Conservation (phyloP, 2,888 invertebrate genomes). For the Drosophila fulvimacula region DNA sequence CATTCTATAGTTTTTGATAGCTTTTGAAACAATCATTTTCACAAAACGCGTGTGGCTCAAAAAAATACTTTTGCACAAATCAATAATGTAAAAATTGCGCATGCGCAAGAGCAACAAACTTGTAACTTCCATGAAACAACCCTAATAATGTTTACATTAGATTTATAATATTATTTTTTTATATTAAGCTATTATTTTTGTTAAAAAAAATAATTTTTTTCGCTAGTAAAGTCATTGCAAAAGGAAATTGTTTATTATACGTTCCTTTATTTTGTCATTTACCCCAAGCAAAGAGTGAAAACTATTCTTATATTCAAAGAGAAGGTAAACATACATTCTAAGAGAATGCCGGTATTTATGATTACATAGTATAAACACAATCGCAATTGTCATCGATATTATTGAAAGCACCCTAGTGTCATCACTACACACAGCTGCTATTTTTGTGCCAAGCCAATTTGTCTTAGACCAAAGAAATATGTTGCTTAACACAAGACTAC, state of each 20-base stretch:
- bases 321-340: conserved; percentile 13
- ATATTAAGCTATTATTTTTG: background rate
- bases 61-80: conserved; percentile 46
- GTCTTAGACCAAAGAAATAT: background rate
- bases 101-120: conserved; percentile 21
- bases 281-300: background rate
- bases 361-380: background rate
- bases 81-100: conserved; percentile 45
- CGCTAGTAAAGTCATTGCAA: background rate
- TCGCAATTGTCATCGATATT: conserved; percentile 19
- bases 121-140: background rate
- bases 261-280: background rate
- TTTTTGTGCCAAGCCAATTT: conserved; percentile 2
- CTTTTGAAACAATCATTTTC: conserved; percentile 91
- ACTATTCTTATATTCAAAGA: background rate
- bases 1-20: conserved; percentile 95
- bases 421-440: conserved; percentile 4
- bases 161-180: background rate
- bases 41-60: conserved; percentile 38
- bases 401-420: background rate
- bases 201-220: too few species aligned
- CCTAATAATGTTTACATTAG: background rate
- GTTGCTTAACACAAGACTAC: background rate
- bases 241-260: background rate
- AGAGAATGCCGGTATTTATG: conserved; percentile 14